Evolutionary conservation across 2,888 invertebrate species (phyloP).

Genomic region (Actias luna): DNA sequence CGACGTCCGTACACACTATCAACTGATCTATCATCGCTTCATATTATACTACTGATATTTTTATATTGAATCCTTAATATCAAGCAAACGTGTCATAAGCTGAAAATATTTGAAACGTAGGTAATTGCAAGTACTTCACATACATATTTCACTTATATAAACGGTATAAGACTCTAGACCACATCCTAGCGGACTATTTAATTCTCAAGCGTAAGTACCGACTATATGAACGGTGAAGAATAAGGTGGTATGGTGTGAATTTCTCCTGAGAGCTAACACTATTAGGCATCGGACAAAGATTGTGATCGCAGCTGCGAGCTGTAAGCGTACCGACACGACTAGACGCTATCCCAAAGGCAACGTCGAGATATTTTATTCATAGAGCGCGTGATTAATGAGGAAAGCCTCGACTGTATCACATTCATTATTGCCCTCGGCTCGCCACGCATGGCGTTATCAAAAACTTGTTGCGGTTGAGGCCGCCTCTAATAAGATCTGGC

Average conservation of each 20-base stretch:
- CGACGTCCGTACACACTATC: no score
- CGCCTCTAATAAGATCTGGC: constrained; percentile 56
- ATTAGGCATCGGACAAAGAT: constrained; percentile 60
- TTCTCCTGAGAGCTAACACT: constrained; percentile 63
- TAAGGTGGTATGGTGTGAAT: constrained; percentile 51
- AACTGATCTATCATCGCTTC: no score
- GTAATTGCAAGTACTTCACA: no score
- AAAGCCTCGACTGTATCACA: constrained; percentile 70
- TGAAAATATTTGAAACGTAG: neutral
- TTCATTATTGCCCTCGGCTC: constrained; percentile 74
- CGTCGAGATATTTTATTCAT: constrained; percentile 78
- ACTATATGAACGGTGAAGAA: constrained; percentile 51
- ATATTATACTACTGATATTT: no score
- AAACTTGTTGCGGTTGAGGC: constrained; percentile 72
- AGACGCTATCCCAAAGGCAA: constrained; percentile 68
- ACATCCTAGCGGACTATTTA: constrained; percentile 29
- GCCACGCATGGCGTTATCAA: constrained; percentile 73
- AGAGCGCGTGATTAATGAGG: constrained; percentile 75
- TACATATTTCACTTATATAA: no score
- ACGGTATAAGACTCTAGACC: neutral
- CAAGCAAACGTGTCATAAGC: neutral
- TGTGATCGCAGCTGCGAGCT: constrained; percentile 62
- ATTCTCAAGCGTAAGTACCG: constrained; percentile 37
- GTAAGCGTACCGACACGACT: constrained; percentile 67
- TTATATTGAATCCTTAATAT: no score